Evolutionary conservation across 1,140 invertebrate genomes (phyloP).

Genomic region (Plectus sambesii): DNA sequence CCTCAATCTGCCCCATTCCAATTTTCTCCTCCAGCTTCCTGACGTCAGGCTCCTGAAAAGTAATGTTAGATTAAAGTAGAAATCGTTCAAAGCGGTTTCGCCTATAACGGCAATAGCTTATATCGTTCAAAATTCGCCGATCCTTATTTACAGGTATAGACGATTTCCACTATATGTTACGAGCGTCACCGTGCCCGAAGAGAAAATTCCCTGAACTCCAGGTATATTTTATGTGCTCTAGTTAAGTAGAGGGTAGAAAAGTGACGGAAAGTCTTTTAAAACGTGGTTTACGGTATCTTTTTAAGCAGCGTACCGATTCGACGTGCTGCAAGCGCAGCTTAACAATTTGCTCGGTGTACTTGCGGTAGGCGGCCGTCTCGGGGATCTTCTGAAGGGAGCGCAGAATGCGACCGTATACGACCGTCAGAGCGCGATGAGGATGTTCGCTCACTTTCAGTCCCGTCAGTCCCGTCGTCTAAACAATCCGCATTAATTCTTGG

Average conservation of each 20-base stretch:
- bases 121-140: no score
- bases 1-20: constrained; percentile 79
- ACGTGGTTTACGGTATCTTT: background rate
- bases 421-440: constrained; percentile 62
- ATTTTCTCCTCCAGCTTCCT: constrained; percentile 67
- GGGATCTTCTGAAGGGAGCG: constrained; percentile 69
- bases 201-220: no score
- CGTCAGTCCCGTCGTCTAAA: constrained; percentile 64
- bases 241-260: background rate
- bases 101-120: no score
- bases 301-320: constrained; percentile 54
- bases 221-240: constrained; percentile 1
- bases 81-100: no score
- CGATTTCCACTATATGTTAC: no score
- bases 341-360: constrained; percentile 71
- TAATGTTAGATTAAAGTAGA: no score
- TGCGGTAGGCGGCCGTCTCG: constrained; percentile 64
- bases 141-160: no score
- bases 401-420: constrained; percentile 72
- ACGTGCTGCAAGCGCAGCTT: constrained; percentile 61
- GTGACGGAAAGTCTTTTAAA: background rate
- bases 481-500: no score
- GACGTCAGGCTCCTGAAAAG: constrained; percentile 48
- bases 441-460: constrained; percentile 64
- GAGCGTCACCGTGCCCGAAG: no score